Conservation (phyloP, 2,113 vertebrate species). For the Leptocoma aspasia region DNA sequence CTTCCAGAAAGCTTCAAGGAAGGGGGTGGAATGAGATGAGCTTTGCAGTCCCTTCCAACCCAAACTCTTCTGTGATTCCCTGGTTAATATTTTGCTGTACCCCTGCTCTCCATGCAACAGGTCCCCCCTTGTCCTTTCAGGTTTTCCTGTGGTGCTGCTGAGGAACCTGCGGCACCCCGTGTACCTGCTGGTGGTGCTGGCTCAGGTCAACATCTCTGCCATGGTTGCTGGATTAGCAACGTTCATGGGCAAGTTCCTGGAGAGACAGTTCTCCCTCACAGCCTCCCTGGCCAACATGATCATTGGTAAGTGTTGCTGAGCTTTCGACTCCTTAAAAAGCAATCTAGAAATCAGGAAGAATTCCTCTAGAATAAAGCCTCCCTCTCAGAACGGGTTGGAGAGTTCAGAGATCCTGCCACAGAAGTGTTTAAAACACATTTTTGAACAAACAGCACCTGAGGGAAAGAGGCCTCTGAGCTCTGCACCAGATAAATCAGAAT, state of each 20-base stretch:
- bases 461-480: neutral
- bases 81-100: fast-evolving
- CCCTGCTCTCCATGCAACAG: neutral
- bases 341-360: too few species aligned
- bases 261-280: conserved; percentile 85
- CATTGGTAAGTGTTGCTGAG: conserved; percentile 74
- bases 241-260: conserved; percentile 92
- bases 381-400: neutral
- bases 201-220: conserved; percentile 83
- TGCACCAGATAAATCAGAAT: neutral
- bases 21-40: neutral
- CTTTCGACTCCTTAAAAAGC: neutral
- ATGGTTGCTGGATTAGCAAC: conserved; percentile 86
- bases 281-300: conserved; percentile 84
- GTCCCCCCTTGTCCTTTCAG: neutral
- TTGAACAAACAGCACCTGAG: neutral
- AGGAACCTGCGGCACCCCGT: conserved; percentile 82
- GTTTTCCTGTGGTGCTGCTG: conserved; percentile 82
- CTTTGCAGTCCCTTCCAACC: neutral
- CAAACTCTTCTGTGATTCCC: neutral
- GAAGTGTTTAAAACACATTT: neutral
- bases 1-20: neutral
- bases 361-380: neutral
- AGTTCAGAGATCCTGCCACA: neutral
- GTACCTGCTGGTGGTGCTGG: conserved; percentile 87